A percentile compares a stretch with the other conserved stretches of the same genome.
phyloP scores from a whole-genome alignment of 2,888 invertebrate species.

The Halictus ligatus region DNA sequence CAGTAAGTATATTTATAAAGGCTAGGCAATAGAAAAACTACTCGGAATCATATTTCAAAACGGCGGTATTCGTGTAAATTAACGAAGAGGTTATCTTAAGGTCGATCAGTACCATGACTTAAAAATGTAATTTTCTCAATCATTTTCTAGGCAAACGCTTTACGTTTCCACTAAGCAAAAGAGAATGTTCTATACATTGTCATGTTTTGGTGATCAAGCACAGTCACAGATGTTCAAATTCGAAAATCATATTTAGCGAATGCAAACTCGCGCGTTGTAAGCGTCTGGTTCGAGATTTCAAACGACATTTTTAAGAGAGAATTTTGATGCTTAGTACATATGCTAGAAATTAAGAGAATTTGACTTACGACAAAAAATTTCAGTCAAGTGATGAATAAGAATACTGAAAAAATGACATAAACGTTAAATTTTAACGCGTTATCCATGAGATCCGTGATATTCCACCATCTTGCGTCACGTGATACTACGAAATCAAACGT shows the following conservation, averaged over 20 bases:
- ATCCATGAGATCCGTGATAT: slow-evolving; percentile 58
- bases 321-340: not conserved
- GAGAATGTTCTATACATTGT: slow-evolving; percentile 14
- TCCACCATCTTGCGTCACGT: slow-evolving; percentile 70
- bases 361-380: slow-evolving; percentile 55
- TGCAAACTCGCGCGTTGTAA: slow-evolving; percentile 63
- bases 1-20: slow-evolving; percentile 4
- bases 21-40: slow-evolving; percentile 15
- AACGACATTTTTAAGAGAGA: slow-evolving; percentile 2
- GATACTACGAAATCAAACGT: slow-evolving; percentile 54
- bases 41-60: slow-evolving; percentile 43
- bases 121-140: slow-evolving; percentile 27
- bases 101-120: slow-evolving; percentile 30
- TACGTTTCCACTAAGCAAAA: not conserved
- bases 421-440: slow-evolving; percentile 62
- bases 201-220: slow-evolving; percentile 24
- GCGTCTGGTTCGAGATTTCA: slow-evolving; percentile 75
- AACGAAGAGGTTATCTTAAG: slow-evolving; percentile 67
- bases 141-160: slow-evolving; percentile 12
- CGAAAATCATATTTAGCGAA: slow-evolving; percentile 68
- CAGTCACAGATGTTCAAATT: slow-evolving; percentile 67
- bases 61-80: slow-evolving; percentile 45
- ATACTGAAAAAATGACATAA: slow-evolving; percentile 62
- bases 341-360: not conserved
- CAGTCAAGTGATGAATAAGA: slow-evolving; percentile 50